Conservation (phyloP, 1,140 invertebrate species). For the Trypoxylus dichotomus region DNA sequence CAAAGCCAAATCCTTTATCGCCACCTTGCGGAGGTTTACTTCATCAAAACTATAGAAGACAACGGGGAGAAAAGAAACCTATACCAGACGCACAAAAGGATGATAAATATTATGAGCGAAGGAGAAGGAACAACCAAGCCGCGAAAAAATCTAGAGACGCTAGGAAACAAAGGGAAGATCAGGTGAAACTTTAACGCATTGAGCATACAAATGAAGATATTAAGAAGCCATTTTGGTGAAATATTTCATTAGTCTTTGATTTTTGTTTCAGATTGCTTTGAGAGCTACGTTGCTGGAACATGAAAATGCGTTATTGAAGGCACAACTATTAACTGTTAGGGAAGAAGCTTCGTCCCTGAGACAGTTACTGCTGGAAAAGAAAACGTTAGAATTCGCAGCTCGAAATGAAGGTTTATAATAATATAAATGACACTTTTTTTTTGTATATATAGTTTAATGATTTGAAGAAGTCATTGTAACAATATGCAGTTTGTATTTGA, state of each 20-base stretch:
- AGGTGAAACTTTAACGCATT: constrained; percentile 58
- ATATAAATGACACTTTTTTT: no score
- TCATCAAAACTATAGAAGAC: constrained; percentile 54
- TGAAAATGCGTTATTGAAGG: constrained; percentile 81
- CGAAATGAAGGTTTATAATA: constrained; percentile 46
- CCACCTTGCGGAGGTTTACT: constrained; percentile 22
- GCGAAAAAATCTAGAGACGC: constrained; percentile 90
- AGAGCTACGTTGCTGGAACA: constrained; percentile 79
- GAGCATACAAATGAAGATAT: neutral
- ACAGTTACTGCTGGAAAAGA: constrained; percentile 60
- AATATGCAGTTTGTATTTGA: neutral
- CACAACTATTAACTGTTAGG: constrained; percentile 76
- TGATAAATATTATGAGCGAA: constrained; percentile 84
- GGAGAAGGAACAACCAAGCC: constrained; percentile 85
- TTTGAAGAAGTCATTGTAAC: neutral
- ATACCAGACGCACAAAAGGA: constrained; percentile 87
- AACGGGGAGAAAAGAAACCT: constrained; percentile 81
- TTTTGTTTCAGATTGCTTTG: constrained; percentile 68
- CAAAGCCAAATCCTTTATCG: neutral
- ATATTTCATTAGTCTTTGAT: neutral
- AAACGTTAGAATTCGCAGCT: constrained; percentile 40
- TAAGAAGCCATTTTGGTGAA: neutral
- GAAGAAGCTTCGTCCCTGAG: constrained; percentile 76
- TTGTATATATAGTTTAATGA: neutral
- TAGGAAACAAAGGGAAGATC: constrained; percentile 80